Conservation (phyloP, 2,797 vertebrate genomes). For the Channallabes apus region DNA sequence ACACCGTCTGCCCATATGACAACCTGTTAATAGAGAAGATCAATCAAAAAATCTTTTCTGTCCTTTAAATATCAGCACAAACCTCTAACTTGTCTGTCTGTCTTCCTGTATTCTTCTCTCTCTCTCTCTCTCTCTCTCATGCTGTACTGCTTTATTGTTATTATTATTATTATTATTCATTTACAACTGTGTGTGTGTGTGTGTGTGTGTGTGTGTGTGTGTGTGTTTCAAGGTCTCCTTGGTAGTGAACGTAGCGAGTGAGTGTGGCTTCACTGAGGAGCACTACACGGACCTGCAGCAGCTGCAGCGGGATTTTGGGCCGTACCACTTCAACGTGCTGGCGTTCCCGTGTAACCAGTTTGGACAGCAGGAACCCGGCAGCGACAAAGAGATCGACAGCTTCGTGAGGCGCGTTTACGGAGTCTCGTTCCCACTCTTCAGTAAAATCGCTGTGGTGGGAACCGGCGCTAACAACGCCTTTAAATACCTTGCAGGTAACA, state of each 20-base stretch:
- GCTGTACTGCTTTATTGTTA: not conserved
- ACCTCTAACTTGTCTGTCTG: not conserved
- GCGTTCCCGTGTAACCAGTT: constrained; percentile 98
- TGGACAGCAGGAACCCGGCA: constrained; percentile 92
- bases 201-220: no score
- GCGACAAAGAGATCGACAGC: constrained; percentile 90
- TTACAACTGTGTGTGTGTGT: not conserved
- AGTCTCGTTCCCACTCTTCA: constrained; percentile 93
- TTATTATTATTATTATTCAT: not conserved
- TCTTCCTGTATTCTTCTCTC: not conserved
- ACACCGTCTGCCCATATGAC: not conserved
- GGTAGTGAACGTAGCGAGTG: constrained; percentile 94
- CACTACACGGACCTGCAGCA: constrained; percentile 90
- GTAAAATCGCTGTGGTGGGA: constrained; percentile 86
- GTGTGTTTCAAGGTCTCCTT: constrained; percentile 87
- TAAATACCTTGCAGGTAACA: constrained; percentile 88
- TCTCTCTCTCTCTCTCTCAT: not conserved
- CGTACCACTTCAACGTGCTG: constrained; percentile 91
- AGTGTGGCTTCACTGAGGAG: constrained; percentile 91
- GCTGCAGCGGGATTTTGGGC: constrained; percentile 88
- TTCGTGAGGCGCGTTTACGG: constrained; percentile 85
- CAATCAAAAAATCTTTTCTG: no score
- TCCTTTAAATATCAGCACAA: no score
- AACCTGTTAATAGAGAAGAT: no score
- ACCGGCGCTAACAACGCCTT: constrained; percentile 86